A percentile compares a stretch with the other conserved stretches of the same genome.
Evolutionary conservation across 2,888 invertebrate genomes (phyloP).

Genomic region (Trisateles emortualis): DNA sequence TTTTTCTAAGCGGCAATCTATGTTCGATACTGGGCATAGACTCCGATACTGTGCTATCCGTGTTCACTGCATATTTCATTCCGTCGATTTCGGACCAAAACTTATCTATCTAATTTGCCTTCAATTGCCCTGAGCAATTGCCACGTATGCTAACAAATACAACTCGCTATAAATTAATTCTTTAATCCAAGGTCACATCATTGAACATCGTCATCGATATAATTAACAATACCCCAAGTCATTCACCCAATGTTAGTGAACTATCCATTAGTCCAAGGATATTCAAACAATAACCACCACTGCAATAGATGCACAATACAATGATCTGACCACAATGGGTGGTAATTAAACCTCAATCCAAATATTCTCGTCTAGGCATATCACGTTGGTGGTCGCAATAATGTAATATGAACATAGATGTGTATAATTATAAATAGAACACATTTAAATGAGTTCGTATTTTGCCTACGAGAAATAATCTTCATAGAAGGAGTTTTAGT

Average conservation of each 20-base stretch:
- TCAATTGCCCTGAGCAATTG: too few relatives aligned
- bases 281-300: constrained; percentile 41
- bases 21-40: too few relatives aligned
- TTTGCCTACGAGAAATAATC: constrained; percentile 43
- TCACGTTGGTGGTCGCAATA: constrained; percentile 81
- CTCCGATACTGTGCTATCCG: too few relatives aligned
- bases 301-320: constrained; percentile 50
- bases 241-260: constrained; percentile 34
- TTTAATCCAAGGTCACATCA: constrained; percentile 12
- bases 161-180: background rate
- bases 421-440: background rate
- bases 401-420: constrained; percentile 63
- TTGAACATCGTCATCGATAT: background rate
- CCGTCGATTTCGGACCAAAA: too few relatives aligned
- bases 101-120: too few relatives aligned
- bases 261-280: constrained; percentile 37
- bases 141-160: too few relatives aligned
- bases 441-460: constrained; percentile 1
- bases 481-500: constrained; percentile 55
- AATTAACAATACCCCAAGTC: constrained; percentile 21
- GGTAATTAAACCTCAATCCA: constrained; percentile 84
- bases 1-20: too few relatives aligned
- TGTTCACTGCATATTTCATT: too few relatives aligned
- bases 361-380: constrained; percentile 79
- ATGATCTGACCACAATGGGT: constrained; percentile 75